phyloP scores from a whole-genome alignment of 2,113 vertebrate genomes.

The Sigmodon hispidus region DNA sequence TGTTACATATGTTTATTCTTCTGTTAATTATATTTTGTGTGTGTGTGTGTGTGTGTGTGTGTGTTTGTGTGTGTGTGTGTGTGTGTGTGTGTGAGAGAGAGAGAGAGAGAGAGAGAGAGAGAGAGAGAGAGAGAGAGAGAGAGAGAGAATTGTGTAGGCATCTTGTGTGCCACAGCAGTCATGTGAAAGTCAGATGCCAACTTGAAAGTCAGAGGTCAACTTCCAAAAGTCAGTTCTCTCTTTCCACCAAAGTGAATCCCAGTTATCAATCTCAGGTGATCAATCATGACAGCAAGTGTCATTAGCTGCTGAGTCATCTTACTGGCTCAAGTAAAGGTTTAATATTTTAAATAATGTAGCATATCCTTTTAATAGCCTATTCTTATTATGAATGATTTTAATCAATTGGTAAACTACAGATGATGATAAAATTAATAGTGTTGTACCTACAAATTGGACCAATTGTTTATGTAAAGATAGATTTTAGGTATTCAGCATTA shows the following conservation, averaged over 20 bases:
- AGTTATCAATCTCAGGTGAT: not conserved
- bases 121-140: too few relatives aligned
- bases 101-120: not conserved
- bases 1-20: not conserved
- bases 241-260: too few relatives aligned
- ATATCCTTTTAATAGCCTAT: not conserved
- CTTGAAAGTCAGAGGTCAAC: not conserved
- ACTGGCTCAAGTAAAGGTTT: not conserved
- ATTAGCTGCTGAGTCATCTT: not conserved
- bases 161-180: not conserved
- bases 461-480: slow-evolving; percentile 26
- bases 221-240: not conserved
- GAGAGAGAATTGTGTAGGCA: not conserved
- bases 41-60: not conserved
- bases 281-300: too few relatives aligned
- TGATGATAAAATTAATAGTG: not conserved
- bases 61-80: too few relatives aligned
- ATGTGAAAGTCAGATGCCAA: not conserved
- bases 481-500: not conserved
- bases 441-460: not conserved
- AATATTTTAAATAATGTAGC: not conserved
- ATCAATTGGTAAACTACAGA: not conserved
- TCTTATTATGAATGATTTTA: not conserved
- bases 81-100: too few relatives aligned
- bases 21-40: not conserved